phyloP scores from a whole-genome alignment of 2,797 vertebrate genomes.

The Sebastes vulpes region DNA sequence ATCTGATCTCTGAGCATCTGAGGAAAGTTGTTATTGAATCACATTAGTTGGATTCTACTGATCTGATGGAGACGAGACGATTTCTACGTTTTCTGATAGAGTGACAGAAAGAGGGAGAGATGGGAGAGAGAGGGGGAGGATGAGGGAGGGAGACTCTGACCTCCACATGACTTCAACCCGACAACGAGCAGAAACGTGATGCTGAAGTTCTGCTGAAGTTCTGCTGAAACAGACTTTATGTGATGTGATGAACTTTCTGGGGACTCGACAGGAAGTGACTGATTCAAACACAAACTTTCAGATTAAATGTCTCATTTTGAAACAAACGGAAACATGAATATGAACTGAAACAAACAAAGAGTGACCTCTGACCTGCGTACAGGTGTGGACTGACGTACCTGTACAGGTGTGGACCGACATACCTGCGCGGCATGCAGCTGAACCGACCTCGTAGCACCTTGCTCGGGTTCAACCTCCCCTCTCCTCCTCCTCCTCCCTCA shows the following conservation, averaged over 20 bases:
- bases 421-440: constrained; percentile 73
- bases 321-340: neutral
- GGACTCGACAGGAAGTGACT: constrained; percentile 1
- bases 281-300: neutral
- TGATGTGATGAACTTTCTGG: neutral
- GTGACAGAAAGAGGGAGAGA: constrained; percentile 11
- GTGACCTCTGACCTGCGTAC: constrained; percentile 3
- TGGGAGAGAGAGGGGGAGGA: constrained; percentile 30
- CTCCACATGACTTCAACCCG: constrained; percentile 5
- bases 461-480: constrained; percentile 55
- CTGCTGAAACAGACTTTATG: neutral
- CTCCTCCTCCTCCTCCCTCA: constrained; percentile 41
- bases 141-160: constrained; percentile 24
- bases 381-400: constrained; percentile 35
- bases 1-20: neutral
- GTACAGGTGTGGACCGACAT: constrained; percentile 10
- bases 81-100: neutral
- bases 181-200: neutral
- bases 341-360: neutral
- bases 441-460: constrained; percentile 73
- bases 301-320: neutral
- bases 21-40: neutral
- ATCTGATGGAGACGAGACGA: constrained; percentile 14
- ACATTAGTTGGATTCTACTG: neutral
- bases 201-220: neutral